Conservation (phyloP, 2,888 invertebrate species). For the Branchipolynoe longqiensis region DNA sequence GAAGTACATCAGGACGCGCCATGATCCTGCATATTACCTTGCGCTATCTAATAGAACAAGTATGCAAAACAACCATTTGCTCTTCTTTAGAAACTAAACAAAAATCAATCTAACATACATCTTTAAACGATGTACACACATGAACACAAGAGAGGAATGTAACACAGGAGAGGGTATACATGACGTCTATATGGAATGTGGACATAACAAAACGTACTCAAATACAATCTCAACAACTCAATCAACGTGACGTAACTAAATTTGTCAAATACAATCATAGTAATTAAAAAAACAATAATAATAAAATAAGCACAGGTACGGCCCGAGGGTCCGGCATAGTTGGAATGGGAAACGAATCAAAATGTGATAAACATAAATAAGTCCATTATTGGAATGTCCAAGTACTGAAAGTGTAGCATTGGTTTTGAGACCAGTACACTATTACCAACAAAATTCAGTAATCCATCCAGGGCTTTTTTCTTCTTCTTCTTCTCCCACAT, state of each 20-base stretch:
- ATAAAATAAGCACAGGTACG: background rate
- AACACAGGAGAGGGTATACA: background rate
- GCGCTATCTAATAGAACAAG: background rate
- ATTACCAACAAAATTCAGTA: too few species aligned
- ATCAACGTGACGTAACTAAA: conserved; percentile 16
- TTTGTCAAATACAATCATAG: background rate
- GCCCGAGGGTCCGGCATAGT: background rate
- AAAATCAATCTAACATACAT: conserved; percentile 1
- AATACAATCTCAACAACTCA: conserved; percentile 8
- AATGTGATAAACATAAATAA: background rate
- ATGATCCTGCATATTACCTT: background rate
- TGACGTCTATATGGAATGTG: conserved; percentile 9
- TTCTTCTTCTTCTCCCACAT: too few species aligned
- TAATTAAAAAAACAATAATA: background rate
- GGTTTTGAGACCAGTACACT: too few species aligned
- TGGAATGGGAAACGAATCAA: background rate
- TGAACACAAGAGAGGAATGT: background rate
- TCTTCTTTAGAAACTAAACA: conserved; percentile 10
- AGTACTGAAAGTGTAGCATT: too few species aligned
- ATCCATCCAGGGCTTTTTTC: too few species aligned
- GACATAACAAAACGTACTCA: background rate
- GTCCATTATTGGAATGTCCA: too few species aligned
- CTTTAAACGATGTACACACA: conserved; percentile 20
- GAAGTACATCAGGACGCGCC: background rate
- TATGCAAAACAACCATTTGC: background rate